These are phyloP conservation scores for Etia nguti DNA, from an alignment of 2,113 vertebrate species.

Conservation along the genomic window DNA sequence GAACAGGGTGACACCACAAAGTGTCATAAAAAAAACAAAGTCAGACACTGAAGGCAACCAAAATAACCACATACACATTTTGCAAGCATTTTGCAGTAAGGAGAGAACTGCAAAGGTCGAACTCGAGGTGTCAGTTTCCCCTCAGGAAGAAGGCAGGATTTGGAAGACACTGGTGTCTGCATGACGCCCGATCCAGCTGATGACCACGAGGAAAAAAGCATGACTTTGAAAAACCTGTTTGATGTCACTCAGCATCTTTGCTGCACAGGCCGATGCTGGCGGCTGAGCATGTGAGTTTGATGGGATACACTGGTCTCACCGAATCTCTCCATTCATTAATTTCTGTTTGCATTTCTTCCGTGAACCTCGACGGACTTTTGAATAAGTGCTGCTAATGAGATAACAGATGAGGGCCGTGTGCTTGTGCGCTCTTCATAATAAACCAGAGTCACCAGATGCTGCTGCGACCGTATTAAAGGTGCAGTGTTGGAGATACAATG, in stretches of 20 bases:
- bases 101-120: slow-evolving; percentile 59
- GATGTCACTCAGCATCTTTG: neutral
- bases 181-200: neutral
- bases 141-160: slow-evolving; percentile 15
- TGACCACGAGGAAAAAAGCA: neutral
- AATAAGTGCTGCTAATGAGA: slow-evolving; percentile 10
- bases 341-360: slow-evolving; percentile 4
- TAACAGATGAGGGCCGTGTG: neutral
- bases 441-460: slow-evolving; percentile 20
- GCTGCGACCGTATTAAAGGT: neutral
- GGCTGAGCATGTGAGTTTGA: neutral
- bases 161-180: neutral
- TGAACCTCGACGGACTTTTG: neutral
- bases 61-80: slow-evolving; percentile 66
- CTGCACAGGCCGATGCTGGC: neutral
- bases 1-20: slow-evolving; percentile 27
- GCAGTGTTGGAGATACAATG: neutral
- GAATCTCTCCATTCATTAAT: slow-evolving; percentile 8
- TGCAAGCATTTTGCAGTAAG: slow-evolving; percentile 75
- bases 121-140: slow-evolving; percentile 28
- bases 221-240: neutral
- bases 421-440: neutral
- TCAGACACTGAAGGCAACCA: slow-evolving; percentile 37
- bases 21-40: slow-evolving; percentile 33
- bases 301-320: neutral